phyloP scores from a whole-genome alignment of 2,888 invertebrate genomes.

The Apocheima hispidaria region DNA sequence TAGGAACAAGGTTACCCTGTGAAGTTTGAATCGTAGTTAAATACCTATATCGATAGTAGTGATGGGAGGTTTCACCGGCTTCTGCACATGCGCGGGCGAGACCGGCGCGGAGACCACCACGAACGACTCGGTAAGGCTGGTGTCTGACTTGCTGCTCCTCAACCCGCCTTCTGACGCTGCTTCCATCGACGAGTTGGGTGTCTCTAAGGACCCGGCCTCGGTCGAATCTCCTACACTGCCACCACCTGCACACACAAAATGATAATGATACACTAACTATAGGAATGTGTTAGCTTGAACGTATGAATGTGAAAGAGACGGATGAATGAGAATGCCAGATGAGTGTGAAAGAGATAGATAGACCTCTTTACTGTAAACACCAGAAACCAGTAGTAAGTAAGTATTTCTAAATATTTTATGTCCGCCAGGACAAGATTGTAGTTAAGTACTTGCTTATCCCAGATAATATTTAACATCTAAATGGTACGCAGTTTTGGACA shows the following conservation, averaged over 20 bases:
- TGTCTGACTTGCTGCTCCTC: constrained; percentile 95
- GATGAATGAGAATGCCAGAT: too few relatives aligned
- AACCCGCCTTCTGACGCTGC: constrained; percentile 80
- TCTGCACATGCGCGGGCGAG: constrained; percentile 47
- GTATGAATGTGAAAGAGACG: too few relatives aligned
- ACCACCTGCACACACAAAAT: constrained; percentile 75
- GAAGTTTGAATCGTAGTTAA: not conserved
- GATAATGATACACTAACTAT: not conserved
- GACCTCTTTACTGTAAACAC: too few relatives aligned
- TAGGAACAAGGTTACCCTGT: not conserved
- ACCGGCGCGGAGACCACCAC: constrained; percentile 90
- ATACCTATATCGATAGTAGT: constrained; percentile 62
- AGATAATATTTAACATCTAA: too few relatives aligned
- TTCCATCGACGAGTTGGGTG: constrained; percentile 58
- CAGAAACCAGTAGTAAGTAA: too few relatives aligned
- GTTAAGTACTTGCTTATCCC: too few relatives aligned
- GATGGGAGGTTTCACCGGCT: constrained; percentile 42
- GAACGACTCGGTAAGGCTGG: constrained; percentile 96
- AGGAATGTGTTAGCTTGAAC: not conserved
- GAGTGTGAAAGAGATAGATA: too few relatives aligned
- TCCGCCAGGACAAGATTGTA: too few relatives aligned
- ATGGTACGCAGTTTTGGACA: too few relatives aligned
- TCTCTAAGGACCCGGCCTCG: constrained; percentile 71
- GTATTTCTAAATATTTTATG: too few relatives aligned
- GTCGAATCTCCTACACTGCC: constrained; percentile 84